Base-by-base conservation (phyloP, 2,888 invertebrate genomes). In the Latrodectus hesperus region DNA sequence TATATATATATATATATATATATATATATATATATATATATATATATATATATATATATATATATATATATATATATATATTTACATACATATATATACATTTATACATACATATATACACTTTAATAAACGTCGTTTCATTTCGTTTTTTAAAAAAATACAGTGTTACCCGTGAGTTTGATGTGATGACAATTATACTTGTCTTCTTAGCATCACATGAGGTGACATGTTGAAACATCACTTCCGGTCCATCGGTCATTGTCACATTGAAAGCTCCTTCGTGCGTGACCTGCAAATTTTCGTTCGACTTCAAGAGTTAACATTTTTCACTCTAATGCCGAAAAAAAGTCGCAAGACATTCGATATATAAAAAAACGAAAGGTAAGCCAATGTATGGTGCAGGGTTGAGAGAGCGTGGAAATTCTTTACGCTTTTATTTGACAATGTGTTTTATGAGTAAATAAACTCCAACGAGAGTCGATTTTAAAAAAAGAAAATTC, bases 231-330 rank as follows among this genome's bases (percentile, higher is more conserved):
- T 65, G 67, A 60, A 60, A 84, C 84, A 67, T 84, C 84, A 84
- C 78, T 84, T 84, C 84, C 84, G 84, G 72, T 78, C 73, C 72
- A 84, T 84, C 84, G 84, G 84, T 84, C 84, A 78, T 72, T 84
- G 84, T 84, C 84, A 84, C 73, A 64, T 78, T 52, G 53, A 52
- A n/a, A 67, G 78, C 72, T 22, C 71, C 52, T 53, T 55, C 65
- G 60, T 60, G 71, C 72, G 64, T 73, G 84, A 78, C 84, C 55
- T 72, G 12, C 52, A 71, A 77, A 78, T 84, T 83, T 72, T 78
- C 84, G 72, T 67, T 73, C 68, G 75, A 68, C 38, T 82, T 75
- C 49, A 67, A 51, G 53, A 53, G 67, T 68, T 82, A 82, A 75
- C 82, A 53, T 74, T 74, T 26, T 65, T 10, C 52, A n/a, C 22